Base-by-base conservation (phyloP, 2,113 vertebrate genomes). In the Pipa parva region DNA sequence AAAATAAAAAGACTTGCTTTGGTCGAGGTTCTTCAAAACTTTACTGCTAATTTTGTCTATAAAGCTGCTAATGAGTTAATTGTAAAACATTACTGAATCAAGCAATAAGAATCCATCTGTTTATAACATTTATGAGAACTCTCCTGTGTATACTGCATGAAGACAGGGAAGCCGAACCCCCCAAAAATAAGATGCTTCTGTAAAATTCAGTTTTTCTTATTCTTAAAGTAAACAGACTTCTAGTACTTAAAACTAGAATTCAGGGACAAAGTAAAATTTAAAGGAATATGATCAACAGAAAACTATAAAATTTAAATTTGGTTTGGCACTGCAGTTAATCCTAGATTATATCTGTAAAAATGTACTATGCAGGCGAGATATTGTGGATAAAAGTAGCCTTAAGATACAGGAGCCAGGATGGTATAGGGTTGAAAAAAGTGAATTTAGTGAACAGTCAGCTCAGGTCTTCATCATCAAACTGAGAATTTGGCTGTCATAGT, bases 51-150 rank as follows among this genome's bases (percentile, higher is more conserved):
- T 84, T 86, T 86, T 86, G 78, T 79, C 78, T 82, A 87, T 89
- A 89, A 89, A 90, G 79, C 81, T 88, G 80, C 80, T 86, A 89
- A 87, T 89, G 85, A 82, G 84, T 84, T 88, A 88, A 83, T 87
- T 85, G 74, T 82, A 84, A 85, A 86, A 80, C 83, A 77, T 86
- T 85, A 86, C 79, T 83, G 86, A 88, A 80, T 79, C 75, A 79
- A 86, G 84, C 79, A 85, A 86, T 84, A 86, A 82, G 72, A 79
- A 81, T 83, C 84, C 87, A 89, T 90, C 86, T 89, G 88, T 82
- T 84, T 84, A 79, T 79, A 81, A 84, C 82, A 76, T 74, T 84
- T 77, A 72, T 75, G 82, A 74, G 54, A 80, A 82, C 75, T 88
- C 86, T 88, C 83, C 82, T 84, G 79, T 82, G 85, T 81, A 86